phyloP scores from a whole-genome alignment of 2,113 vertebrate genomes.

The Nymphicus hollandicus region DNA sequence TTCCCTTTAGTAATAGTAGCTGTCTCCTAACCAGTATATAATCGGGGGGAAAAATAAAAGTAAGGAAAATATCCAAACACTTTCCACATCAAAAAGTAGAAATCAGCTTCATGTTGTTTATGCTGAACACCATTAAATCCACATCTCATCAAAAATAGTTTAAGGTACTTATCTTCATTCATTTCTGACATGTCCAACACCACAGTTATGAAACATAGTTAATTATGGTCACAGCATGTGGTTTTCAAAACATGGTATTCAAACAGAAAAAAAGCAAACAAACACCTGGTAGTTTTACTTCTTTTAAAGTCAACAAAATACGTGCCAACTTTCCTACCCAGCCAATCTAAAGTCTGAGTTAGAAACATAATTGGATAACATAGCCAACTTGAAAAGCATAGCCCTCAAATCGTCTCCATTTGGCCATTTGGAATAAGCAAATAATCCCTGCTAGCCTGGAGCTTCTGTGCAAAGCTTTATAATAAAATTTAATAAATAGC shows the following conservation, averaged over 20 bases:
- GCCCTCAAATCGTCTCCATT: neutral
- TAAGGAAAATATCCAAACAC: neutral
- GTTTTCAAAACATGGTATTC: constrained; percentile 10
- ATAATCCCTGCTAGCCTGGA: constrained; percentile 18
- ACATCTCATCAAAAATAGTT: constrained; percentile 31
- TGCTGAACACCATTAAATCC: neutral
- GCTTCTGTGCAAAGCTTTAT: constrained; percentile 36
- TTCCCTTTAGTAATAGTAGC: neutral
- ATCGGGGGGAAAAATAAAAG: neutral
- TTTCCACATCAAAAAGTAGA: neutral
- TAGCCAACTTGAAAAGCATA: neutral
- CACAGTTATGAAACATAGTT: neutral
- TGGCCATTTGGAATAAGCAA: constrained; percentile 15
- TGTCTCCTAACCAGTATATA: neutral
- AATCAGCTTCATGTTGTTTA: neutral
- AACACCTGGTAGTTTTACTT: constrained; percentile 26
- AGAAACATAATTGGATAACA: constrained; percentile 16
- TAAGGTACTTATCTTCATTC: constrained; percentile 6
- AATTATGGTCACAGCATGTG: constrained; percentile 36
- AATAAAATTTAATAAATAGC: constrained; percentile 42
- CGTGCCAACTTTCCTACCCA: neutral
- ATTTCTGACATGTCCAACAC: constrained; percentile 32
- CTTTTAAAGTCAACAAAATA: constrained; percentile 31
- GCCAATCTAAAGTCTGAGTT: neutral
- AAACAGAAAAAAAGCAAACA: constrained; percentile 17